Percentiles rank a stretch among this genome's conserved stretches.
These are phyloP conservation scores for Hippoglossus hippoglossus DNA, from an alignment of 2,797 vertebrate species.

Conservation along the genomic window DNA sequence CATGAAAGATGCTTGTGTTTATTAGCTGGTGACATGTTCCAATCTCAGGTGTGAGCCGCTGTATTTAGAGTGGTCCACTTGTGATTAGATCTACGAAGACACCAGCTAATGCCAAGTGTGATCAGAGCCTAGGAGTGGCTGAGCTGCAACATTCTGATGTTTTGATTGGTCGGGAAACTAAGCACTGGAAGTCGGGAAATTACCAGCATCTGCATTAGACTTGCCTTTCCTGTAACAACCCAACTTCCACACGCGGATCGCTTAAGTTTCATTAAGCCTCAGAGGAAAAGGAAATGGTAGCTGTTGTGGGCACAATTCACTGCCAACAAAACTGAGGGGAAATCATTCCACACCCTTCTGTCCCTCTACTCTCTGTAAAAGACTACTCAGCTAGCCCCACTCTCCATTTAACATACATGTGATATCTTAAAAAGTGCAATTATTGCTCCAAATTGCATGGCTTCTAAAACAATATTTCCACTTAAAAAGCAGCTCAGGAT, in stretches of 20 bases:
- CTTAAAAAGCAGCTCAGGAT: not conserved
- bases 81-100: no score
- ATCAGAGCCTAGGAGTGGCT: slow-evolving; percentile 5
- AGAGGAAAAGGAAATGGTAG: slow-evolving; percentile 28
- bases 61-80: no score
- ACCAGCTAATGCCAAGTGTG: no score
- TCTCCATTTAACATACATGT: not conserved
- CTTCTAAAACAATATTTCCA: not conserved
- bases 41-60: no score
- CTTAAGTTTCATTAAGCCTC: slow-evolving; percentile 32
- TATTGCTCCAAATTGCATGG: not conserved
- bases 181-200: slow-evolving; percentile 41
- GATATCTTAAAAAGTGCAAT: not conserved
- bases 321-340: not conserved
- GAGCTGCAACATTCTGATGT: not conserved
- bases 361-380: not conserved
- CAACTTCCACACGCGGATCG: slow-evolving; percentile 20
- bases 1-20: no score
- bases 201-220: slow-evolving; percentile 3
- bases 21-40: no score
- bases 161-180: slow-evolving; percentile 24
- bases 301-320: slow-evolving; percentile 17
- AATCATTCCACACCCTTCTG: slow-evolving; percentile 12
- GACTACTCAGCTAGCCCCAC: not conserved
- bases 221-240: slow-evolving; percentile 28